phyloP scores from a whole-genome alignment of 2,113 vertebrate genomes.

The Crotophaga sulcirostris region DNA sequence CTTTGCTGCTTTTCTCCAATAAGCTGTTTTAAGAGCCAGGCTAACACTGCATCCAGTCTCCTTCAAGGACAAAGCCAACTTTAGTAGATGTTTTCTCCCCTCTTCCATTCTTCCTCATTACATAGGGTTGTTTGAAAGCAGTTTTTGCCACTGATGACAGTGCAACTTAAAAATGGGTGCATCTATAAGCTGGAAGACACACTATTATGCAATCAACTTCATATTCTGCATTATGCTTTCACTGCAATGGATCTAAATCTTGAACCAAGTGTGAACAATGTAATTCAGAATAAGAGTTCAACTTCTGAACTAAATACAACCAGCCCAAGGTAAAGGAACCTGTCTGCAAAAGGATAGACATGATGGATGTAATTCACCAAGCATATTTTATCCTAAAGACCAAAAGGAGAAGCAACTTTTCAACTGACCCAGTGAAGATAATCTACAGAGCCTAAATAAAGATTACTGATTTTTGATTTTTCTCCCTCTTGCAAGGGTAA shows the following conservation, averaged over 20 bases:
- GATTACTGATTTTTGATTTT: background rate
- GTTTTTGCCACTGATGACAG: background rate
- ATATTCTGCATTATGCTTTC: background rate
- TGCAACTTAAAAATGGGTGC: background rate
- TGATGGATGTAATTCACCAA: background rate
- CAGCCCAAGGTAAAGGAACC: background rate
- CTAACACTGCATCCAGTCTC: background rate
- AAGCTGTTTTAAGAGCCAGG: background rate
- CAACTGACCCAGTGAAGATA: background rate
- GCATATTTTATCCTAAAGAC: background rate
- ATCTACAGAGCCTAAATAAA: background rate
- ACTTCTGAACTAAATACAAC: background rate
- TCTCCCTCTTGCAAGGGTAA: background rate
- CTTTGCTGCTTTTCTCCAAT: background rate
- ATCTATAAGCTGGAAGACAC: background rate
- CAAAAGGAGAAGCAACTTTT: background rate
- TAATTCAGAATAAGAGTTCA: background rate
- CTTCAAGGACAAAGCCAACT: slow-evolving; percentile 37
- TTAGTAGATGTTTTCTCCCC: background rate
- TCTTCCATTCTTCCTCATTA: background rate
- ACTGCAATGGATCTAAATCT: background rate
- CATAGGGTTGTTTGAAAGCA: background rate
- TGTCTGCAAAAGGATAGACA: background rate
- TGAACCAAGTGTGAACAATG: background rate
- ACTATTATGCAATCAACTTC: background rate